Conservation (phyloP, 2,113 vertebrate species). For the Nycticorax nycticorax region DNA sequence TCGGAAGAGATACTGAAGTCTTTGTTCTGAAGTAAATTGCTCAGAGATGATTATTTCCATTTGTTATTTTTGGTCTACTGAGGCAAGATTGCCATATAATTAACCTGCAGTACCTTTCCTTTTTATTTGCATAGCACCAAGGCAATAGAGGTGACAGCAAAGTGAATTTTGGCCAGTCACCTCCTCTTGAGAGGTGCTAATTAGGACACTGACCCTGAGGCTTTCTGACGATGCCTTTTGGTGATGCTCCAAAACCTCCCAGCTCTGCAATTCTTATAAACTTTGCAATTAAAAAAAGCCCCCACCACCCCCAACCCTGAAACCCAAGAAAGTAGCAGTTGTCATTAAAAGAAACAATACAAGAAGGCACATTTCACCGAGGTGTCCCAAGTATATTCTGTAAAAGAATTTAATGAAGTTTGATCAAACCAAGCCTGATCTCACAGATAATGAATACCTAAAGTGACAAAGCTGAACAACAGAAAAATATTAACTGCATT, state of each 20-base stretch:
- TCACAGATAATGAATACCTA: not conserved
- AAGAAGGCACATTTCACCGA: not conserved
- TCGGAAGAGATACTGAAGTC: not conserved
- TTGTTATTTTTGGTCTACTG: not conserved
- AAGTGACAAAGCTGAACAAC: not conserved
- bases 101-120: not conserved
- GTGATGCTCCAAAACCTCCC: not conserved
- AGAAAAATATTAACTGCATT: not conserved
- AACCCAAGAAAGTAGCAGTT: not conserved
- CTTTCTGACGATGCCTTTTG: not conserved
- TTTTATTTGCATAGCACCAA: not conserved
- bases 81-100: not conserved
- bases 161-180: not conserved
- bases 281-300: not conserved
- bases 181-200: not conserved
- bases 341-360: not conserved
- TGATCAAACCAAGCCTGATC: not conserved
- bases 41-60: not conserved
- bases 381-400: not conserved
- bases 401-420: not conserved
- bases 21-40: not conserved
- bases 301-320: not conserved
- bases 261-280: not conserved
- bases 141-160: not conserved
- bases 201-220: not conserved